Percentiles rank a stretch among this genome's conserved stretches.
Conservation (phyloP, 2,888 invertebrate species). For the Idaea dimidiata region DNA sequence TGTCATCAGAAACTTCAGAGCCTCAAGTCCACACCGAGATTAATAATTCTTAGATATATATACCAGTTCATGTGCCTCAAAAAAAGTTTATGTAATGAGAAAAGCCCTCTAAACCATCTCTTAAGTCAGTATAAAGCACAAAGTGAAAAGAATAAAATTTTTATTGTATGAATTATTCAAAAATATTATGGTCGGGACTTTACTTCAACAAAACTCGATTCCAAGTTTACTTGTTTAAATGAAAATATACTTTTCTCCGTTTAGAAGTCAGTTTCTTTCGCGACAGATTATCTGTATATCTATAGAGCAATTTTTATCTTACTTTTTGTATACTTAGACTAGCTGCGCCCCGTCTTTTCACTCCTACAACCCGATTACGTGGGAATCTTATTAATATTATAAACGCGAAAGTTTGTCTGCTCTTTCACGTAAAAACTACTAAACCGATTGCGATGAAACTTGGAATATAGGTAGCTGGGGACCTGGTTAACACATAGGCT, state of each 20-base stretch:
- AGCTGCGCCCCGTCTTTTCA: no score
- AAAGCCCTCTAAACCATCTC: background rate
- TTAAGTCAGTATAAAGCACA: constrained; percentile 20
- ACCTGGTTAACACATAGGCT: no score
- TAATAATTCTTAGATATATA: no score
- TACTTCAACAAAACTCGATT: constrained; percentile 59
- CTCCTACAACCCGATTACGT: no score
- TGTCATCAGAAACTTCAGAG: no score
- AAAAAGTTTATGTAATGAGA: constrained; percentile 6
- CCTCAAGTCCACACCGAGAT: no score
- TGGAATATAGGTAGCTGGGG: no score
- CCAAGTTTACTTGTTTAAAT: constrained; percentile 61
- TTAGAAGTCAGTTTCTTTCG: constrained; percentile 49
- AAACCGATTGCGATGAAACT: no score
- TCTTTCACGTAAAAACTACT: no score
- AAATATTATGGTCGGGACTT: constrained; percentile 45
- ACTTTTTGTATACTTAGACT: no score
- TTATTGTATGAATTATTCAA: constrained; percentile 46
- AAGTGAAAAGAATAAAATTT: constrained; percentile 36
- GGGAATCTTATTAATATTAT: no score
- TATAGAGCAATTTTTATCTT: background rate
- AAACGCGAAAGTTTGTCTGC: no score
- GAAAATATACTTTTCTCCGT: constrained; percentile 54
- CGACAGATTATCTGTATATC: constrained; percentile 49
- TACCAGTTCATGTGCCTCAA: background rate